Conservation (phyloP, 2,113 vertebrate genomes). For the Oncorhynchus masou region DNA sequence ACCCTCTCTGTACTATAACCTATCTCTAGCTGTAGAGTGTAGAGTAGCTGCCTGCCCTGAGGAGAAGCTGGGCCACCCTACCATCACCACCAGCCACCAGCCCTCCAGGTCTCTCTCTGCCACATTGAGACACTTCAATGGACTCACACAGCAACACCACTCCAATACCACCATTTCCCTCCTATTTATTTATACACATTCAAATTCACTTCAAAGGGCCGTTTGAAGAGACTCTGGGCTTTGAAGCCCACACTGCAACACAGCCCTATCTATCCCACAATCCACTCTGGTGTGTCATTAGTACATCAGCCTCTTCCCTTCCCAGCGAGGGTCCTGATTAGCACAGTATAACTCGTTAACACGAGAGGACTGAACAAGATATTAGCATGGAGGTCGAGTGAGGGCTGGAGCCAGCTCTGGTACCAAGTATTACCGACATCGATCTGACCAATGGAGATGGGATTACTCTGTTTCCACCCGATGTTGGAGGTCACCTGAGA, state of each 20-base stretch:
- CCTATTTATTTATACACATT: conserved; percentile 22
- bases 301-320: conserved; percentile 17
- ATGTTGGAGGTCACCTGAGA: too few relatives aligned
- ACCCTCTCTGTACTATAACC: conserved; percentile 22
- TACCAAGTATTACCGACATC: neutral
- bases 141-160: conserved; percentile 15
- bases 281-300: conserved; percentile 36
- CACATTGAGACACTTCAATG: neutral
- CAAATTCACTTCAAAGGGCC: conserved; percentile 38
- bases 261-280: conserved; percentile 4
- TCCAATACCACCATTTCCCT: conserved; percentile 19
- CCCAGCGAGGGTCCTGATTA: conserved; percentile 30
- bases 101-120: neutral
- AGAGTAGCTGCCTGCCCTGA: neutral
- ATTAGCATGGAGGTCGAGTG: too few relatives aligned
- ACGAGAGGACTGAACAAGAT: neutral
- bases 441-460: neutral
- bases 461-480: neutral
- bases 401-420: neutral
- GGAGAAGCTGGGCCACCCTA: neutral
- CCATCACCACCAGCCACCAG: neutral
- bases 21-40: neutral
- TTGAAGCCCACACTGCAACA: conserved; percentile 20
- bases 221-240: conserved; percentile 40
- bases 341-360: conserved; percentile 12